These are phyloP conservation scores for Pristionchus mayeri DNA, from an alignment of 2,888 invertebrate genomes.

Conservation along the genomic window DNA sequence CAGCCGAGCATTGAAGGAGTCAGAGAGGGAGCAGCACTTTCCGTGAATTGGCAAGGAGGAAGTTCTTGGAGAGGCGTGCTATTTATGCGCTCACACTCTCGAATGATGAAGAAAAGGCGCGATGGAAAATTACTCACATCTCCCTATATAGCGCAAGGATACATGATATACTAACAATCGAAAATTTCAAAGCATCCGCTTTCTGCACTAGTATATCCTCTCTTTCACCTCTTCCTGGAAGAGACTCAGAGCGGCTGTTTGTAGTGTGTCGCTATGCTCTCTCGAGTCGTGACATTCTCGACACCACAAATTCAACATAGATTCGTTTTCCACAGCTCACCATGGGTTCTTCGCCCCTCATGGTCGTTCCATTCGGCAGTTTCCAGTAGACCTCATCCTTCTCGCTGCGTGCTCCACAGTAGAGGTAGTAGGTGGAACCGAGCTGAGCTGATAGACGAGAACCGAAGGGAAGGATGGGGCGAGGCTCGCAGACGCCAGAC, in stretches of 20 bases:
- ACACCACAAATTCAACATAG: too few species aligned
- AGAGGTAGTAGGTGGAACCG: constrained; percentile 46
- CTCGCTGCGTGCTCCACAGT: constrained; percentile 47
- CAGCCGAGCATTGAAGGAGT: not conserved
- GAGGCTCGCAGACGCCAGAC: constrained; percentile 9
- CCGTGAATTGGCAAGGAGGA: not conserved
- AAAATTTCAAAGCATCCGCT: too few species aligned
- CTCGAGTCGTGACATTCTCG: too few species aligned
- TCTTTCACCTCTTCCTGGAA: too few species aligned
- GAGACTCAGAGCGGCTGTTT: too few species aligned
- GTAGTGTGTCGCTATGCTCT: too few species aligned
- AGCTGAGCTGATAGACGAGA: constrained; percentile 26
- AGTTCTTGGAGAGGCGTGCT: not conserved
- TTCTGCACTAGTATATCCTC: too few species aligned
- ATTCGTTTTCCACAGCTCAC: too few species aligned
- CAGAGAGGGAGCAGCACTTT: not conserved
- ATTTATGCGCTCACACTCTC: not conserved
- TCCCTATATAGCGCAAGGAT: too few species aligned
- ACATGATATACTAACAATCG: too few species aligned
- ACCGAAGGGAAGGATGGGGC: constrained; percentile 43
- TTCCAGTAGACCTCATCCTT: constrained; percentile 44
- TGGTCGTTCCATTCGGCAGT: constrained; percentile 45
- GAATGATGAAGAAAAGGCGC: not conserved
- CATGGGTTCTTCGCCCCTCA: constrained; percentile 37
- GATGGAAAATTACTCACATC: too few species aligned